Conservation (phyloP, 2,888 invertebrate genomes). For the Aquatica leii region DNA sequence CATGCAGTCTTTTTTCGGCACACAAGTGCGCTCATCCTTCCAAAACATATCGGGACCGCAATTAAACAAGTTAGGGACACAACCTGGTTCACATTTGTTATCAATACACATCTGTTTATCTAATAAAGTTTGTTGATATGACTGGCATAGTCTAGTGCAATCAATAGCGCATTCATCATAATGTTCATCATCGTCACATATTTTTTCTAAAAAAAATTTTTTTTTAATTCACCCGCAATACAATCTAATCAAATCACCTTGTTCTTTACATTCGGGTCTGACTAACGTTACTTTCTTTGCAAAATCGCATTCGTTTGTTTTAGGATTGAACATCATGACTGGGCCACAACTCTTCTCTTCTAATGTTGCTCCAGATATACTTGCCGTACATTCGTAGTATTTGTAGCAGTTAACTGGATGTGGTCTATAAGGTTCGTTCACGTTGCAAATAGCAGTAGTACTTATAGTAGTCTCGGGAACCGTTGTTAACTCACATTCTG, state of each 20-base stretch:
- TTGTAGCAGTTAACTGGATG: not conserved
- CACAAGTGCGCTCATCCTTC: conserved; percentile 78
- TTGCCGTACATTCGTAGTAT: not conserved
- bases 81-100: conserved; percentile 58
- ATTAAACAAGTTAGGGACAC: conserved; percentile 49
- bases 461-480: not conserved
- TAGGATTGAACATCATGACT: not conserved
- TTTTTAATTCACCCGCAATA: no score
- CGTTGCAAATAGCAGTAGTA: not conserved
- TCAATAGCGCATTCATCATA: conserved; percentile 75
- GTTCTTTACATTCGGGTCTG: conserved; percentile 7
- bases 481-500: not conserved
- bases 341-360: not conserved
- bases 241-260: not conserved
- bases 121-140: conserved; percentile 63
- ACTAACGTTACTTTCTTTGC: not conserved
- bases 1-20: conserved; percentile 76
- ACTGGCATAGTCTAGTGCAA: conserved; percentile 76
- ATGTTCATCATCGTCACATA: conserved; percentile 59
- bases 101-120: conserved; percentile 60
- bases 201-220: not conserved
- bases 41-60: conserved; percentile 72
- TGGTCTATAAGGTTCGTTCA: not conserved
- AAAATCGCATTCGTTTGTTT: not conserved
- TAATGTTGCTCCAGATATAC: not conserved